A percentile compares a stretch with the other conserved stretches of the same genome.
These are phyloP conservation scores for Tetragnatha montana DNA, from an alignment of 2,888 invertebrate genomes.

Conservation along the genomic window DNA sequence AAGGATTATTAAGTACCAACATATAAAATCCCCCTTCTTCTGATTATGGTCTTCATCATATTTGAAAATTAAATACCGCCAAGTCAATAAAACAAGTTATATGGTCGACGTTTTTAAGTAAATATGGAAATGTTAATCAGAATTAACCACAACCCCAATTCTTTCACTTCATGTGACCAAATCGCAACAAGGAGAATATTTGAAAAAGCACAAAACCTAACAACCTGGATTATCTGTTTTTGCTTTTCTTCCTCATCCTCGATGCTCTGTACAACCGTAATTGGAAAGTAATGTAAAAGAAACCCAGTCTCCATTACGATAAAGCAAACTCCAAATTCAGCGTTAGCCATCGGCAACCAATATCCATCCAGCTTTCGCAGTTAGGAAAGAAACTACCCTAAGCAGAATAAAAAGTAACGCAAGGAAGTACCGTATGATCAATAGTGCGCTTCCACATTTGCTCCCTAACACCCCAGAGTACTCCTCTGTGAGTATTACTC, in stretches of 20 bases:
- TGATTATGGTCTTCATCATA: no score
- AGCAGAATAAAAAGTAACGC: slow-evolving; percentile 32
- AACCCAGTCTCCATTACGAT: slow-evolving; percentile 23
- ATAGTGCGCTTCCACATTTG: slow-evolving; percentile 52
- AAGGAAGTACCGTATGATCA: slow-evolving; percentile 41
- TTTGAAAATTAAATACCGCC: no score
- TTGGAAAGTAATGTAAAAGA: background rate
- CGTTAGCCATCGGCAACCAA: slow-evolving; percentile 40
- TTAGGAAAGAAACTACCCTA: slow-evolving; percentile 18
- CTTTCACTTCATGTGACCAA: background rate
- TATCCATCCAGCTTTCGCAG: slow-evolving; percentile 23
- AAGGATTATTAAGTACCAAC: no score
- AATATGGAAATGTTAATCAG: background rate
- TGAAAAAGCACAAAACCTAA: background rate
- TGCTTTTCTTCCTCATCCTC: background rate
- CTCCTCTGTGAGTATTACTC: slow-evolving; percentile 12
- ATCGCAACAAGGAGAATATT: background rate
- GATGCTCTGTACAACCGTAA: background rate
- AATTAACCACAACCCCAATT: background rate
- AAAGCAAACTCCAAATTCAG: background rate
- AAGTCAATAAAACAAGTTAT: no score
- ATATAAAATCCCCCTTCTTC: no score
- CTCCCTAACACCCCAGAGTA: slow-evolving; percentile 37
- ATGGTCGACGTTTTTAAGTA: no score
- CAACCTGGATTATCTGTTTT: background rate